Conservation (phyloP, 2,113 vertebrate genomes). For the Choloepus hoffmanni region DNA sequence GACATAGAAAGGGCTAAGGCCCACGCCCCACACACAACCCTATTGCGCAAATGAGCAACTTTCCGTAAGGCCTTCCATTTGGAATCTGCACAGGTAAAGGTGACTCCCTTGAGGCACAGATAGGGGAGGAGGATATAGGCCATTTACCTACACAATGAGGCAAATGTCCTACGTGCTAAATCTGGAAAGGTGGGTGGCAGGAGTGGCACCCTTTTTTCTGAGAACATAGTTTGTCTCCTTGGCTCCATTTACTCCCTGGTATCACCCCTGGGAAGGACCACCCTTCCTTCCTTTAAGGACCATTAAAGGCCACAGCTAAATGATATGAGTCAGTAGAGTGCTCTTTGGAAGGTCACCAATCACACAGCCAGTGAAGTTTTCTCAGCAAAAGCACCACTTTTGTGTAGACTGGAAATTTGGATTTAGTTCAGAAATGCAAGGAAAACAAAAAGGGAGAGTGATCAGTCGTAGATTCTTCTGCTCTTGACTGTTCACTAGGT, state of each 20-base stretch:
- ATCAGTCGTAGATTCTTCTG: neutral
- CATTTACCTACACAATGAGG: slow-evolving; percentile 32
- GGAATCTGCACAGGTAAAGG: neutral
- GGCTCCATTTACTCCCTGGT: neutral
- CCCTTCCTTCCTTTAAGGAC: neutral
- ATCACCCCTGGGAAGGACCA: neutral
- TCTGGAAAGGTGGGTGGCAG: slow-evolving; percentile 35
- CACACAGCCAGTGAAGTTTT: neutral
- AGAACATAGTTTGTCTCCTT: slow-evolving; percentile 11
- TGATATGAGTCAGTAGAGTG: neutral
- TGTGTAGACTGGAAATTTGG: neutral
- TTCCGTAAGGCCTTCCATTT: neutral
- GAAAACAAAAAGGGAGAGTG: neutral
- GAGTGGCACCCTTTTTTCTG: neutral
- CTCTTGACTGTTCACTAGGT: neutral
- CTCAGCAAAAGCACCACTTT: neutral
- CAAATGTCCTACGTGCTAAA: slow-evolving; percentile 12
- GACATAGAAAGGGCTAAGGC: neutral
- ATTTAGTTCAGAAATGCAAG: neutral
- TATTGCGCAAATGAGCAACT: neutral
- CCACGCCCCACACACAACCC: neutral
- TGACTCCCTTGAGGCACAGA: neutral
- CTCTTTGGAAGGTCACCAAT: neutral
- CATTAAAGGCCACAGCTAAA: neutral
- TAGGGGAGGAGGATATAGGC: slow-evolving; percentile 29